Evolutionary conservation across 2,797 vertebrate species (phyloP), one percentile per base, ranked within the genome.

Genomic region (Coregonus suidteri): DNA sequence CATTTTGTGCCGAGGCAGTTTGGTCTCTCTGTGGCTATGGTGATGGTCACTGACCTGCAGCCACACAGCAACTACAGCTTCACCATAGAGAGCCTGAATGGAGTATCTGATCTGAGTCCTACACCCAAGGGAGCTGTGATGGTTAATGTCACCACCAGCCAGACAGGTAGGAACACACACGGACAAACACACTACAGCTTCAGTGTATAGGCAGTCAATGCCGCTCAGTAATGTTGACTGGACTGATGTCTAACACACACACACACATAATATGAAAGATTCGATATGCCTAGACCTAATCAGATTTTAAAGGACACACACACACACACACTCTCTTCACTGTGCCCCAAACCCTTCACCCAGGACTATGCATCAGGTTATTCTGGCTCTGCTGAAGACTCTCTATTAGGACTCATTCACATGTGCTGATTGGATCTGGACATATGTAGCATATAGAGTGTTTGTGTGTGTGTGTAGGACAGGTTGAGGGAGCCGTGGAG

Each of bases 51-150:
- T 0, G 94, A 95, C 79, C 90, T 96, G 70, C 93, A 94, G 85
- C 94, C 95, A 0, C 94, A 95, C 82, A 95, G 94, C 41, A 95
- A 95, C 89, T 96, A 96, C 86, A 94, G 92, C 77, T 95, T 96
- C 84, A 94, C 91, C 37, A 77, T 95, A 0, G 95, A 96, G 89
- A 94, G 94, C 66, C 90, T 95, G 79, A 96, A 95, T 0, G 95
- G 94, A 0, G 94, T 95, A 13, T 95, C 95, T 0, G 94, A 95
- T 75, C 82, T 95, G 6, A 95, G 93, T 74, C 88, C 92, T 4
- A 88, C 85, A 0, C 91, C 90, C 0, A 92, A 91, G 77, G 94
- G 93, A 59, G 91, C 87, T 2, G 92, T 94, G 1, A 87, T 91
- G 31, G 87, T 96, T 82, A 95, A 95, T 71, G 85, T 96, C 83